Evolutionary conservation across 2,888 invertebrate species (phyloP), one percentile per base, ranked within the genome.

Genomic region (Netelia fuscicornis): DNA sequence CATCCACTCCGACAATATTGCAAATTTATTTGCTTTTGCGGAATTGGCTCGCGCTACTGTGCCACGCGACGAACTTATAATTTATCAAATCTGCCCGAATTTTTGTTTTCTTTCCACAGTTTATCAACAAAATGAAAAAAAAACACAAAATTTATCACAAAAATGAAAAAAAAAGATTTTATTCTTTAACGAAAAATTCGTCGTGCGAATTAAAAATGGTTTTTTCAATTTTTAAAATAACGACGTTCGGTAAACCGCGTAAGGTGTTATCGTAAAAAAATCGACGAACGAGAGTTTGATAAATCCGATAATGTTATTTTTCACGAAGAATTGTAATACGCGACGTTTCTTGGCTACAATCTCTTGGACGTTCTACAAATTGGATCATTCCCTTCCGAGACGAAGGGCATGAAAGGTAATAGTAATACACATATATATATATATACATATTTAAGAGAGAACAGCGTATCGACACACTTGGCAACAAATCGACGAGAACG

Each of bases 311-410:
- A 65, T 67, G 30, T 78, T 78, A 70, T 68, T 65, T 71, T 58
- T 44, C 20, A 25, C 20, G 37, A 72, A 30, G 58, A 44, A 72
- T 72, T n/a, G 25, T 64, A 54, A 65, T 71, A 58, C 44, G 52
- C 56, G n/a, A 65, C 48, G 52, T 71, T 76, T 82, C 58, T 71
- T 58, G 3, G 44, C 20, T 56, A 10, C 48, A 20, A 75, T 78
- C 70, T 68, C 72, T 58, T 64, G 44, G 25, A 30, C 25, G 17
- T 56, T 70, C 62, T 67, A 81, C 81, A 85, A 86, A 86, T 85
- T 85, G 83, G 81, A 82, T 86, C 81, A 76, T 84, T 85, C 82
- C 64, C 67, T 75, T 62, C 68, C 25, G 65, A 42, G 20, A 42
- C 71, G 78, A 82, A 81, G 62, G 78, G 60, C 81, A 71, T 70